These are phyloP conservation scores for Tenthredo mesomela DNA, from an alignment of 2,888 invertebrate genomes.

Conservation along the genomic window DNA sequence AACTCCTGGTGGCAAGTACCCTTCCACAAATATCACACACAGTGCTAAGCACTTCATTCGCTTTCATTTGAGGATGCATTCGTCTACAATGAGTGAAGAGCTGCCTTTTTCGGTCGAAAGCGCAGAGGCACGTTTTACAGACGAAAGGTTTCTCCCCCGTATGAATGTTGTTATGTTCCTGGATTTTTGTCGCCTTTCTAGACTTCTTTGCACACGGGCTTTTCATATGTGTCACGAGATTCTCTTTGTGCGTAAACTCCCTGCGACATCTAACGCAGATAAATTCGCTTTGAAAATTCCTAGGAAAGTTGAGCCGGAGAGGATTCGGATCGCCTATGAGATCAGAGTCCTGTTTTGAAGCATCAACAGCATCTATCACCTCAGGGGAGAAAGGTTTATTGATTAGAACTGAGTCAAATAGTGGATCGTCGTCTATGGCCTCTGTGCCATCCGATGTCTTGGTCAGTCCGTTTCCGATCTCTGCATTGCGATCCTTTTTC, in stretches of 20 bases:
- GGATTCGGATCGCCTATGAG: neutral
- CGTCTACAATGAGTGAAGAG: slow-evolving; percentile 62
- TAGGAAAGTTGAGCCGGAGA: neutral
- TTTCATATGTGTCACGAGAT: slow-evolving; percentile 60
- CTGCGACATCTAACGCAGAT: slow-evolving; percentile 54
- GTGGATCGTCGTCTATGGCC: neutral
- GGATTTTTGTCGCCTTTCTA: too few relatives aligned
- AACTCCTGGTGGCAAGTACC: slow-evolving; percentile 72
- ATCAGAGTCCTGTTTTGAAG: neutral
- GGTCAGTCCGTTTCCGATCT: neutral
- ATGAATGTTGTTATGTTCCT: too few relatives aligned
- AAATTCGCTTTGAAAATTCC: neutral
- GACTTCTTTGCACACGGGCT: slow-evolving; percentile 52
- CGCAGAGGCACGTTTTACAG: too few relatives aligned
- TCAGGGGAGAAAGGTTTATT: neutral
- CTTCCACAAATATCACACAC: slow-evolving; percentile 75
- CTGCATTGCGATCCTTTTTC: neutral
- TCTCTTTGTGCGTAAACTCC: slow-evolving; percentile 57
- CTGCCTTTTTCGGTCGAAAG: too few relatives aligned
- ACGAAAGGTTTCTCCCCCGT: too few relatives aligned
- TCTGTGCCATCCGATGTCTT: neutral
- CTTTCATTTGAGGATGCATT: slow-evolving; percentile 73
- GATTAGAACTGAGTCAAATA: neutral
- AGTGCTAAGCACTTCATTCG: slow-evolving; percentile 73
- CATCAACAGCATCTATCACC: neutral